Evolutionary conservation across 2,113 vertebrate genomes (phyloP).

Genomic region (Phrynosoma platyrhinos): DNA sequence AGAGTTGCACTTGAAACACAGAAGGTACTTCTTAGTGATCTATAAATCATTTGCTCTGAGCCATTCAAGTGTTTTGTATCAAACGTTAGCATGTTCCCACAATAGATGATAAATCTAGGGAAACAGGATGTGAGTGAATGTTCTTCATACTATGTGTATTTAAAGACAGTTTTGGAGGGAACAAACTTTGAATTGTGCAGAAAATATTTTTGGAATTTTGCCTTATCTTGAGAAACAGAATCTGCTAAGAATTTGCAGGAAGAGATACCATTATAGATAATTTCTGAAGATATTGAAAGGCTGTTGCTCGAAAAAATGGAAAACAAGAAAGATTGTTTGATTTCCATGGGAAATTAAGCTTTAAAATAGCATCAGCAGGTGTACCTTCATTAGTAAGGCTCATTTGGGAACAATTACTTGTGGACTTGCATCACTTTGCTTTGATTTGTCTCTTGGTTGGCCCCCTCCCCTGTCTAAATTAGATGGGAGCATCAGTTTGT

Average conservation of each 20-base stretch:
- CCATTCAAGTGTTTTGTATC: neutral
- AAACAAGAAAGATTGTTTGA: neutral
- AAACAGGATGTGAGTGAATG: neutral
- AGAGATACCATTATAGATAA: neutral
- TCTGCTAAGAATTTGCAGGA: neutral
- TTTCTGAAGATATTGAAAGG: neutral
- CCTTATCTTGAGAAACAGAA: neutral
- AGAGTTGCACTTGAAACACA: neutral
- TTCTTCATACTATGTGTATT: no score
- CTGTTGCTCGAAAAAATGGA: neutral
- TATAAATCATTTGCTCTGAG: neutral
- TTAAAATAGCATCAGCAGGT: conserved; percentile 8
- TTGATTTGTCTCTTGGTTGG: neutral
- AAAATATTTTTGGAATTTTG: neutral
- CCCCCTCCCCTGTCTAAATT: neutral
- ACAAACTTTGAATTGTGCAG: neutral
- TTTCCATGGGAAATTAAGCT: neutral
- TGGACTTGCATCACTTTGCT: conserved; percentile 16
- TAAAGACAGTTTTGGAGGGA: neutral
- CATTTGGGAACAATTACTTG: conserved; percentile 21
- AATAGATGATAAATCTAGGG: neutral
- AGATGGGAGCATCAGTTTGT: neutral
- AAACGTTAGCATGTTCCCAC: neutral
- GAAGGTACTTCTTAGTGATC: neutral
- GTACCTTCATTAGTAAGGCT: neutral